These are phyloP conservation scores for Aphodius sticticus DNA, from an alignment of 2,888 invertebrate species.

Conservation along the genomic window DNA sequence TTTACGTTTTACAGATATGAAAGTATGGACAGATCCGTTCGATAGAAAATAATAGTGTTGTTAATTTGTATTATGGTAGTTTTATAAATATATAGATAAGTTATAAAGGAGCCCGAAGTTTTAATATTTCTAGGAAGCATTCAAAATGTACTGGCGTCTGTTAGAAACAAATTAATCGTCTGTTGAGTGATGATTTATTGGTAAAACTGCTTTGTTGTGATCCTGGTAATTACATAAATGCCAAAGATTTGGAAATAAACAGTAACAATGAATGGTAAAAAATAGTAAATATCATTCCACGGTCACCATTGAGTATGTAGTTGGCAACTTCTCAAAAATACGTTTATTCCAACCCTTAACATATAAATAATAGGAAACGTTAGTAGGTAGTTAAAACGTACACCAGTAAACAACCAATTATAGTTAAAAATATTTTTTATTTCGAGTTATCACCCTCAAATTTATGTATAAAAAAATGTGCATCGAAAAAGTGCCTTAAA, in stretches of 20 bases:
- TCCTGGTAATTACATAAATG: no score
- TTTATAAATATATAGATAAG: neutral
- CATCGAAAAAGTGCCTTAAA: neutral
- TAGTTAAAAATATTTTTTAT: neutral
- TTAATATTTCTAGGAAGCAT: neutral
- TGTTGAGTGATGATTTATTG: no score
- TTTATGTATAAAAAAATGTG: neutral
- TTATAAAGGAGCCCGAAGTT: neutral
- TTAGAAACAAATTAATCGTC: no score
- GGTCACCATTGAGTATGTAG: no score
- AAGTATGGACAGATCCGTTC: slow-evolving; percentile 65
- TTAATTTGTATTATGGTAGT: neutral
- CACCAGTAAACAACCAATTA: neutral
- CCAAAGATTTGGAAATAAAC: no score
- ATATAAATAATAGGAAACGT: no score
- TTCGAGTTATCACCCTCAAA: neutral
- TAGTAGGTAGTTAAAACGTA: neutral
- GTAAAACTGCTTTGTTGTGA: no score
- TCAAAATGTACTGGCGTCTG: no score
- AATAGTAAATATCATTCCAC: no score
- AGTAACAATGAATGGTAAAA: no score
- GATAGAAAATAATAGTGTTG: slow-evolving; percentile 55
- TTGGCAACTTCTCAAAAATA: no score
- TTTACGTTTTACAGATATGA: slow-evolving; percentile 60
- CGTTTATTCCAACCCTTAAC: no score